Evolutionary conservation across 23 tunicate genomes (phyloP).

Genomic region (Ciona savignyi): DNA sequence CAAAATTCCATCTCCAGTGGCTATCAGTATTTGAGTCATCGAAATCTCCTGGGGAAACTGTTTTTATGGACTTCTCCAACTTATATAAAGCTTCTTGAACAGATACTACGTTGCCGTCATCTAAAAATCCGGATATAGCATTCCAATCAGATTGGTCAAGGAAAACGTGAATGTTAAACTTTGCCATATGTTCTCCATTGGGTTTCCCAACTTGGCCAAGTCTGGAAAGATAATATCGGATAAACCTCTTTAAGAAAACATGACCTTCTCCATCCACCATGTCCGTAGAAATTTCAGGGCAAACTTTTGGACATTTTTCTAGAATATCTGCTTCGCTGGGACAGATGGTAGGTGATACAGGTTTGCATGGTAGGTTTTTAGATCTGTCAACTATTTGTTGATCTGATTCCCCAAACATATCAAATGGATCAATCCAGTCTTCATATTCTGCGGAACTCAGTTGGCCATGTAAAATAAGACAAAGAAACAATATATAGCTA

Average conservation of each 20-base stretch:
- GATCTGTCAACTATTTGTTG: no score
- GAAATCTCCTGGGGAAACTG: neutral
- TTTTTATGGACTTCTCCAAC: conserved; percentile 11
- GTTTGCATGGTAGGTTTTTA: no score
- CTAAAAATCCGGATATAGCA: neutral
- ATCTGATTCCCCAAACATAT: conserved; percentile 41
- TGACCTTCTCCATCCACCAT: no score
- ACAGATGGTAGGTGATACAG: no score
- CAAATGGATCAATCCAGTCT: conserved; percentile 53
- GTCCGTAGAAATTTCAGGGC: no score
- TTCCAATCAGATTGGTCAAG: conserved; percentile 4
- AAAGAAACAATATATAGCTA: no score
- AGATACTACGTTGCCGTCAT: conserved; percentile 1
- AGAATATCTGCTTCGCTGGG: no score
- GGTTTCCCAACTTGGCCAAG: neutral
- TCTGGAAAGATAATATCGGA: neutral
- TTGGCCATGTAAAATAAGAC: no score
- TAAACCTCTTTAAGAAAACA: neutral
- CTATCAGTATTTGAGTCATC: neutral
- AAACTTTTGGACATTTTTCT: no score
- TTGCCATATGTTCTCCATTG: neutral
- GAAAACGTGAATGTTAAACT: neutral
- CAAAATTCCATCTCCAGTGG: conserved; percentile 49
- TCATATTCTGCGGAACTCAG: conserved; percentile 2
- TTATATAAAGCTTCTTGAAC: neutral